Percentiles rank a stretch among this genome's conserved stretches.
These are phyloP conservation scores for Bombyx mandarina DNA, from an alignment of 1,140 invertebrate genomes.

Conservation along the genomic window DNA sequence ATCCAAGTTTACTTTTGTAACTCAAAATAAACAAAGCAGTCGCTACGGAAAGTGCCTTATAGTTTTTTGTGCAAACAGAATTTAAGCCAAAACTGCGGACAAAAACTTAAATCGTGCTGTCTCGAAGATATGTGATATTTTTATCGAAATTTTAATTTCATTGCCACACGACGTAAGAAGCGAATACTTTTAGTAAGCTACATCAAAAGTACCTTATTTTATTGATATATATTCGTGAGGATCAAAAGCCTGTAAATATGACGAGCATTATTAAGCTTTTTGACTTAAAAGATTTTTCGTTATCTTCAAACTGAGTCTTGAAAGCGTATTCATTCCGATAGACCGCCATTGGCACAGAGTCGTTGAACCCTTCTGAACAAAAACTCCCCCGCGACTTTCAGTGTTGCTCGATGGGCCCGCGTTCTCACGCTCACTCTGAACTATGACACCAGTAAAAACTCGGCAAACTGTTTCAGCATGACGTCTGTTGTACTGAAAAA, in stretches of 20 bases:
- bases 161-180: background rate
- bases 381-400: slow-evolving; percentile 62
- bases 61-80: slow-evolving; percentile 44
- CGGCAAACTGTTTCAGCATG: slow-evolving; percentile 16
- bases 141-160: slow-evolving; percentile 17
- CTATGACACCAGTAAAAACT: slow-evolving; percentile 56
- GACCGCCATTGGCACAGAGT: slow-evolving; percentile 37
- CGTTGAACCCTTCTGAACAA: slow-evolving; percentile 57
- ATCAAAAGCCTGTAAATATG: no score
- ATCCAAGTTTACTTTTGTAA: slow-evolving; percentile 47
- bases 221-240: no score
- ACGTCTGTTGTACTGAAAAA: background rate
- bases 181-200: background rate
- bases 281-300: no score
- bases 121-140: slow-evolving; percentile 55
- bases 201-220: no score
- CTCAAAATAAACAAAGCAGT: slow-evolving; percentile 52
- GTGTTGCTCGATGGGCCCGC: slow-evolving; percentile 22
- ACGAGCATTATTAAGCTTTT: no score
- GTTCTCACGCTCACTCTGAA: slow-evolving; percentile 57
- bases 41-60: slow-evolving; percentile 23
- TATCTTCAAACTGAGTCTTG: no score
- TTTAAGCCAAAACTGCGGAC: slow-evolving; percentile 52
- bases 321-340: background rate
- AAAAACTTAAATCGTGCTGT: slow-evolving; percentile 49